Evolutionary conservation across 2,113 vertebrate genomes (phyloP).

Genomic region (Cairina moschata): DNA sequence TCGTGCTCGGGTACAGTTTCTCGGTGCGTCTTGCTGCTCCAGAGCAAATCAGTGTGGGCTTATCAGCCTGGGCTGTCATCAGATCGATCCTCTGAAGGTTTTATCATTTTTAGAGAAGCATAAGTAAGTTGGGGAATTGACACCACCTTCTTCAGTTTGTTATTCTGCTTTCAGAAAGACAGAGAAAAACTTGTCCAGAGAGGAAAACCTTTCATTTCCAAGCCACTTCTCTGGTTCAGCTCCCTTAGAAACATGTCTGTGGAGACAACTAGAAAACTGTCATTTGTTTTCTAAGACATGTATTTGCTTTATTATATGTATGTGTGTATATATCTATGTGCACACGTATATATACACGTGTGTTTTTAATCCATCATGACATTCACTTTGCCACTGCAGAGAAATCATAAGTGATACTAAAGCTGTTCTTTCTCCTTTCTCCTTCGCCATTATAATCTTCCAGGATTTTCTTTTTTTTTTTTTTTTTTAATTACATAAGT

Average conservation of each 20-base stretch:
- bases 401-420: not conserved
- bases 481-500: not conserved
- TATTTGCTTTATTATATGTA: not conserved
- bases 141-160: not conserved
- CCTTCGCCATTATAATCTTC: not conserved
- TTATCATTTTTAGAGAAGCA: not conserved
- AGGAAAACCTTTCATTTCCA: not conserved
- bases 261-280: not conserved
- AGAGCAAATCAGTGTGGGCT: not conserved
- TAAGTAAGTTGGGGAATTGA: not conserved
- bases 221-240: not conserved
- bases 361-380: not conserved
- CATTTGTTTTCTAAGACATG: not conserved
- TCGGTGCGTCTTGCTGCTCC: accelerated
- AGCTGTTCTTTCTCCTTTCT: not conserved
- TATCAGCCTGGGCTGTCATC: not conserved
- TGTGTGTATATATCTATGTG: accelerated
- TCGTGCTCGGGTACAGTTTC: not conserved
- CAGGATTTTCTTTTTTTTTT: not conserved
- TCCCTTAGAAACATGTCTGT: not conserved
- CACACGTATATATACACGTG: accelerated
- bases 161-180: not conserved
- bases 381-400: not conserved
- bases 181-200: not conserved
- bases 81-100: not conserved